Conservation (phyloP, 2,888 invertebrate genomes). For the Cryptocephalus primarius region DNA sequence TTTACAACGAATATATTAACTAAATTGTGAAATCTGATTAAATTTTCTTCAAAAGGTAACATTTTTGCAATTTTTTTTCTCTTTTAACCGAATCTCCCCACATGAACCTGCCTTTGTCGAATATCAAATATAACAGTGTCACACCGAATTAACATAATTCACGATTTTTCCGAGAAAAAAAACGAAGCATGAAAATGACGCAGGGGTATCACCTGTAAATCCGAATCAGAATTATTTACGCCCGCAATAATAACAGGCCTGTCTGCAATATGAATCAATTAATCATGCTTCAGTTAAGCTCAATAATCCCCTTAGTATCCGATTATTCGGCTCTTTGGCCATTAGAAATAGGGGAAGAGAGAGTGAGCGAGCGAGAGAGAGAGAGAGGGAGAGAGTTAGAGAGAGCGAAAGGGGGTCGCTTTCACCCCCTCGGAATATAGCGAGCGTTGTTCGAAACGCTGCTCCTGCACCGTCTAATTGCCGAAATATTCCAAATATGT, state of each 20-base stretch:
- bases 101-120: no score
- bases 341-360: conserved; percentile 14
- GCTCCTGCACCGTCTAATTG: conserved; percentile 22
- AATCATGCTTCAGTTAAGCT: conserved; percentile 36
- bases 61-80: no score
- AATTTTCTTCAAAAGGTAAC: no score
- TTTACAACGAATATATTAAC: no score
- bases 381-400: no score
- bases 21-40: no score
- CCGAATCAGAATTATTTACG: conserved; percentile 31
- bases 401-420: conserved; percentile 8
- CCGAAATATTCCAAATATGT: conserved; percentile 29
- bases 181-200: no score
- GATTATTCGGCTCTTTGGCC: conserved; percentile 35
- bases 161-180: no score
- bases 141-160: no score
- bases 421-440: neutral
- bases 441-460: neutral
- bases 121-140: no score
- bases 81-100: no score
- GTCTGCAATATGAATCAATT: conserved; percentile 37
- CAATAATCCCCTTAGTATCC: conserved; percentile 35
- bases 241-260: conserved; percentile 31
- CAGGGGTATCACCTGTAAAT: conserved; percentile 28
- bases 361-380: no score